Conservation (phyloP, 53 echinoderm and acorn worm genomes). For the Arbacia lixula region DNA sequence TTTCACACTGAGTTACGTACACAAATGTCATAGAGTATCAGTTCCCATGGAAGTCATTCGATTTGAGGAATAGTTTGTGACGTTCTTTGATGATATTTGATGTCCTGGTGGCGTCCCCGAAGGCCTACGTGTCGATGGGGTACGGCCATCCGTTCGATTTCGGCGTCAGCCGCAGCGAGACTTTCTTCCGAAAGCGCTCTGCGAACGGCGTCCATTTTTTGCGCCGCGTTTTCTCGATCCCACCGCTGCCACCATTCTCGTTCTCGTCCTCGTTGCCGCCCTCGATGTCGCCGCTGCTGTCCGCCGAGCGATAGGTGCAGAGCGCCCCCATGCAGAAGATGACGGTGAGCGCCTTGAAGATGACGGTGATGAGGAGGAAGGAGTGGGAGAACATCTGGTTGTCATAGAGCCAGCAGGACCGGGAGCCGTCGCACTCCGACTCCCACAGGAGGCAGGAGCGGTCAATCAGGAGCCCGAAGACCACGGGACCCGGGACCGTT, state of each 20-base stretch:
- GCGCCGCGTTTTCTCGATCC: no score
- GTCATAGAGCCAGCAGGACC: constrained; percentile 18
- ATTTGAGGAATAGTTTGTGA: no score
- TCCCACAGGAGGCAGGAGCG: constrained; percentile 28
- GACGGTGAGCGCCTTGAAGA: constrained; percentile 25
- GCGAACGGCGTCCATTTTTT: neutral
- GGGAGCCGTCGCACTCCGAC: constrained; percentile 6
- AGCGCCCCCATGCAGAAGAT: constrained; percentile 33
- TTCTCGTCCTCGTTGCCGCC: no score
- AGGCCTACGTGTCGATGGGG: neutral
- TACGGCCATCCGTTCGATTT: neutral
- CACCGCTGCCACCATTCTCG: no score
- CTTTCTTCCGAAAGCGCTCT: neutral
- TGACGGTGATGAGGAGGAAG: constrained; percentile 26
- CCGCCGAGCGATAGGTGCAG: neutral
- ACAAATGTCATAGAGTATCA: no score
- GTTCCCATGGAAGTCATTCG: no score
- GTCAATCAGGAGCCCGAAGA: constrained; percentile 24
- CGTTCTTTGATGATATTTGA: neutral
- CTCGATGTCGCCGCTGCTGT: neutral
- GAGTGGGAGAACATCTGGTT: neutral
- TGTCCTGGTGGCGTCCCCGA: neutral
- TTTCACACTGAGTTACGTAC: no score
- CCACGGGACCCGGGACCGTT: constrained; percentile 6
- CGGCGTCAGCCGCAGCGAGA: neutral